Evolutionary conservation across 2,888 invertebrate genomes (phyloP).

Genomic region (Venusia cambrica): DNA sequence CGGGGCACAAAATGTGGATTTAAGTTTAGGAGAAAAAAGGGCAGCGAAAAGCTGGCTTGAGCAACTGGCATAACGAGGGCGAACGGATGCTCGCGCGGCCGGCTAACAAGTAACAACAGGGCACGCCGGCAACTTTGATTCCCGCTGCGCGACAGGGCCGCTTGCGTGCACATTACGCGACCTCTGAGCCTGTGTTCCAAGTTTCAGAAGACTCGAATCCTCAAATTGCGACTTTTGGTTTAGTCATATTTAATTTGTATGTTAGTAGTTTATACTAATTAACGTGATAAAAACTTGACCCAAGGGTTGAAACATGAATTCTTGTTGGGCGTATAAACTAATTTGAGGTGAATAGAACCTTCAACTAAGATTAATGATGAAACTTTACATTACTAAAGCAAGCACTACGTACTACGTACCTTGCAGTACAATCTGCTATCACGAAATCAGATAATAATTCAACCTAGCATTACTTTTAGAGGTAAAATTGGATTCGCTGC

Average conservation of each 20-base stretch:
- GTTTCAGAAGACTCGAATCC: conserved; percentile 37
- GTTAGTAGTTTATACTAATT: too few species aligned
- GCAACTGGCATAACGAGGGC: conserved; percentile 41
- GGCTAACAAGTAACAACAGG: conserved; percentile 54
- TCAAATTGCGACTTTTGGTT: conserved; percentile 12
- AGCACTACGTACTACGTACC: too few species aligned
- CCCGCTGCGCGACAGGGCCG: conserved; percentile 66
- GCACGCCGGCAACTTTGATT: conserved; percentile 58
- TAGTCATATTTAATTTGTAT: too few species aligned
- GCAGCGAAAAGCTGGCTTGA: conserved; percentile 17
- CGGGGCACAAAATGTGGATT: conserved; percentile 28
- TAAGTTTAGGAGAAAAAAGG: conserved; percentile 24
- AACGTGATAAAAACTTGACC: too few species aligned
- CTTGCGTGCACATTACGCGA: conserved; percentile 56
- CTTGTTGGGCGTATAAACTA: too few species aligned
- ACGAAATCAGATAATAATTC: conserved; percentile 16
- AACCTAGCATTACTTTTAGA: conserved; percentile 1
- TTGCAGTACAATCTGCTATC: too few species aligned
- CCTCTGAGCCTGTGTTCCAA: conserved; percentile 37
- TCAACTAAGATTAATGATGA: too few species aligned
- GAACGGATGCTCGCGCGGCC: conserved; percentile 44
- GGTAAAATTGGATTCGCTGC: conserved; percentile 20
- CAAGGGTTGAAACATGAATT: too few species aligned
- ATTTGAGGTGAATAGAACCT: too few species aligned
- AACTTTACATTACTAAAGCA: too few species aligned